Percentiles rank a stretch among this genome's conserved stretches.
These are phyloP conservation scores for Cydia splendana DNA, from an alignment of 1,140 invertebrate genomes.

Conservation along the genomic window DNA sequence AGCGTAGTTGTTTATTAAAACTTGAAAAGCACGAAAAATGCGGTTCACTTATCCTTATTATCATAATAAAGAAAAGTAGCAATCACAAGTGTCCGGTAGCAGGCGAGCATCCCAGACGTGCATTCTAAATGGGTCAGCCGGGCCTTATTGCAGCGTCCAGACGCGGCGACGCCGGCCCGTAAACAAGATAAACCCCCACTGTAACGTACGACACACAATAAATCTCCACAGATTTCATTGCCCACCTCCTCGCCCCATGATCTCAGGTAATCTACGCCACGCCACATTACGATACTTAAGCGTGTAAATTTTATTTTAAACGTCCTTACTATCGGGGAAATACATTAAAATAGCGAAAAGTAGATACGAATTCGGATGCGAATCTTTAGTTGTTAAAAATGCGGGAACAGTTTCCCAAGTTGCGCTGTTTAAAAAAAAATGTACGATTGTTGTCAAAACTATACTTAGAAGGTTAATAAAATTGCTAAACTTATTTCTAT, in stretches of 20 bases:
- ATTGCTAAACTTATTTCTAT: neutral
- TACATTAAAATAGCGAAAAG: neutral
- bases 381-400: neutral
- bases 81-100: constrained; percentile 26
- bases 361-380: neutral
- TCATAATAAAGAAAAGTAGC: constrained; percentile 25
- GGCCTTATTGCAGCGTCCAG: constrained; percentile 38
- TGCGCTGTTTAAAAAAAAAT: too few species aligned
- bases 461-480: too few species aligned
- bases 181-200: constrained; percentile 58
- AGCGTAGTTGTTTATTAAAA: neutral
- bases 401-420: too few species aligned
- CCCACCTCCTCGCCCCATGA: constrained; percentile 43
- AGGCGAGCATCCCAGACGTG: constrained; percentile 10
- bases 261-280: constrained; percentile 34
- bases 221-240: constrained; percentile 58
- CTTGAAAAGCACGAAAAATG: neutral
- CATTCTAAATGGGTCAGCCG: constrained; percentile 30
- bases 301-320: constrained; percentile 19
- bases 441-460: too few species aligned
- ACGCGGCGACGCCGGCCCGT: constrained; percentile 47
- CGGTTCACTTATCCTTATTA: constrained; percentile 11
- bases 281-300: neutral
- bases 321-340: neutral
- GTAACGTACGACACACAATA: constrained; percentile 44